Evolutionary conservation across 1,140 invertebrate genomes (phyloP), one percentile per base, ranked within the genome.

Genomic region (Drosophila orena): DNA sequence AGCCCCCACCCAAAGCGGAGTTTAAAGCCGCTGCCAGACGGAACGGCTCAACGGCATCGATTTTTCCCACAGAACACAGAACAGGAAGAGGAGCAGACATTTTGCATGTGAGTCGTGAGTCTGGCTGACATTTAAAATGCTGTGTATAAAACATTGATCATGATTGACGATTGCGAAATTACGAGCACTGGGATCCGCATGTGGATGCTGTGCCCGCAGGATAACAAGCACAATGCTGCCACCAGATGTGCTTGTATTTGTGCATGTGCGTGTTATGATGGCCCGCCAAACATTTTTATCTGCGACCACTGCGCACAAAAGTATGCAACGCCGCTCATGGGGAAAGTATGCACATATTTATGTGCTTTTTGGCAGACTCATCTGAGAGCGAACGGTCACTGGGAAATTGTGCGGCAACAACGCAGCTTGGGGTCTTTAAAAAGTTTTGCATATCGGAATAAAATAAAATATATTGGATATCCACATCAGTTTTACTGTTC

Each of bases 81-180:
- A 43, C 76, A 73, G 58, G 49, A 62, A 68, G 70, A 57, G 44
- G 14, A 8, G 17, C 66, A 59, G 74, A 79, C 55, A 68, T 77
- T 59, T 59, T 79, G 61, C 46, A 56, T 71, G 49, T 73, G 34
- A 22, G 55, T 58, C 34, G 49, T 73, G 34, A 22, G 55, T 58
- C 34, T 35, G 46, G 49, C 64, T 74, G 74, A 69, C 75, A 76
- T 89, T 80, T 69, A 71, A 79, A 84, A 79, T 84, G 54, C 77
- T 27, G 35, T 66, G 68, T 70, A 84, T 84, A 61, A 88, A 88
- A 89, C 79, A 88, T 88, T 89, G 84, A 88, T 79, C 85, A 83
- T 64, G 72, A 72, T 69, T 79, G 83, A 68, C 66, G 75, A 79
- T 76, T 66, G 78, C 47, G 40, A 46, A 49, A 44, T 56, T 52